Percentiles rank a stretch among this genome's conserved stretches.
Conservation (phyloP, 2,113 vertebrate genomes). For the Microcebus murinus region DNA sequence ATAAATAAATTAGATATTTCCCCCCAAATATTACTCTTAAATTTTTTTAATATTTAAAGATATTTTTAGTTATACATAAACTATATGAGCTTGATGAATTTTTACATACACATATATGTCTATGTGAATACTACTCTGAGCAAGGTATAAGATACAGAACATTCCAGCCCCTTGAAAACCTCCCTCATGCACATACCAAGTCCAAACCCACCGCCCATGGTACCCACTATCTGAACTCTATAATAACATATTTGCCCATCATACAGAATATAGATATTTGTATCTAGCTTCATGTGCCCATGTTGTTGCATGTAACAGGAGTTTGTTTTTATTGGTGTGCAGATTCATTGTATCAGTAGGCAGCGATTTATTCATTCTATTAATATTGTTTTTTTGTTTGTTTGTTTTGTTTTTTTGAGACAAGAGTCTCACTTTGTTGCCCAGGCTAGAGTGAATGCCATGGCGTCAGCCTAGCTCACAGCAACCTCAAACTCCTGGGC, state of each 20-base stretch:
- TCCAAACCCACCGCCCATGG: background rate
- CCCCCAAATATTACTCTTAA: background rate
- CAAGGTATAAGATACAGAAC: background rate
- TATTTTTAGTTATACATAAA: background rate
- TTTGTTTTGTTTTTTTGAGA: no score
- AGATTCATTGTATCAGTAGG: background rate
- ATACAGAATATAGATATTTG: background rate
- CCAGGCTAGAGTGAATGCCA: no score
- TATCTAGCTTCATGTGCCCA: background rate
- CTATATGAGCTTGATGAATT: background rate
- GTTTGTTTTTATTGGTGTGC: background rate
- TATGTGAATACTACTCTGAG: background rate
- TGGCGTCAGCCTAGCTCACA: no score
- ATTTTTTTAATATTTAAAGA: background rate
- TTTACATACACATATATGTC: background rate
- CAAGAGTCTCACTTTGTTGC: no score
- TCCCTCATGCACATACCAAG: background rate
- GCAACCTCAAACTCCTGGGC: no score
- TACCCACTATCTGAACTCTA: background rate
- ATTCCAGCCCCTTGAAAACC: background rate
- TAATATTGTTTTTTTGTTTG: background rate
- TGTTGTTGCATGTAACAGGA: background rate
- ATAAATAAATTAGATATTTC: background rate
- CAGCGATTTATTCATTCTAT: background rate
- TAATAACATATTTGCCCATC: background rate